Base-by-base conservation (phyloP, 35 echinoderm and acorn worm genomes). In the Patiria miniata region DNA sequence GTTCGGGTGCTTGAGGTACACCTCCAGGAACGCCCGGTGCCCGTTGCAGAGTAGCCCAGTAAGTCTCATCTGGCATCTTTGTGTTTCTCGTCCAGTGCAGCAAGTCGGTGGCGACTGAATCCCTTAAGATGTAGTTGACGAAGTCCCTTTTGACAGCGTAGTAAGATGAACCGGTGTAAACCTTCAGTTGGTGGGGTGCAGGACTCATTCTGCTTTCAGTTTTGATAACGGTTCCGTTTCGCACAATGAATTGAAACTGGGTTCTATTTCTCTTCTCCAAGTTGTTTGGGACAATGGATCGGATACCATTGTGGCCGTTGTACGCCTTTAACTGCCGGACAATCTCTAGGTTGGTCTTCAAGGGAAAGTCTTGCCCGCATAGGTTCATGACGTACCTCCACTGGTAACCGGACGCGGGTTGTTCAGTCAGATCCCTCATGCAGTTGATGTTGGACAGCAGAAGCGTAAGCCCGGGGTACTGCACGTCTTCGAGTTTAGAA, bases 271-370 rank as follows among this genome's bases (percentile, higher is more conserved):
- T 39, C 14, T 51, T 8, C 23, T 88, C 78, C 40, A 50, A 17
- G n/a, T 54, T 36, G 52, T 53, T 9, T 51, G 80, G 85, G 32
- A 77, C 51, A 6, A 81, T 21, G 38, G 87, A 51, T 3, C 23
- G 18, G 3, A 95, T 85, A 56, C 80, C 83, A 52, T 89, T 95
- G 8, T 47, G 51, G 17, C 82, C 82, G 30, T 88, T 61, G 81
- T 81, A 92, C 0, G 81, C 85, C 54, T 92, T 79, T 8, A 92
- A 26, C 36, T 92, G 90, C 7, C 52, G 93, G 9, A 95, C 60
- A 16, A 95, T 95, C 42, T 95, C 93, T 7, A 95, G 51, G 37
- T 95, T 95, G 0, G 93, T 95, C 59, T 95, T 95, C 68, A 95
- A 37, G 19, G 93, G 93, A 44, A 95, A 95, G 47, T 95, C 93